A percentile compares a stretch with the other conserved stretches of the same genome.
Conservation (phyloP, 2,113 vertebrate genomes). For the Oryzias curvinotus region DNA sequence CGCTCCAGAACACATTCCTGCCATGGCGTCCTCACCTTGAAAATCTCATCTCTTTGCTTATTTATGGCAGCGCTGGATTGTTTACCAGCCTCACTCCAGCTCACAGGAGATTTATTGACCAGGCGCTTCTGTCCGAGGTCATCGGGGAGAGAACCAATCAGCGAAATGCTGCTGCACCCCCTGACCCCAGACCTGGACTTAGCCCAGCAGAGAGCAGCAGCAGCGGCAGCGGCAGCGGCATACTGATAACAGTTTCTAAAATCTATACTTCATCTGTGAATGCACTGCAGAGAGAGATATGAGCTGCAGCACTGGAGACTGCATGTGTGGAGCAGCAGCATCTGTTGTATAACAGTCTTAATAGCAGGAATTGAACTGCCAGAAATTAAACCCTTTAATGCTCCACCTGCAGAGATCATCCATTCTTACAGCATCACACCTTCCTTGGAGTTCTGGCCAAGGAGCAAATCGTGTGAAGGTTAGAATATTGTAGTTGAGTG, state of each 20-base stretch:
- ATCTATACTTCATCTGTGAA: constrained; percentile 47
- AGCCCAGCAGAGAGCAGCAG: constrained; percentile 12
- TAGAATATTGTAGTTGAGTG: no score
- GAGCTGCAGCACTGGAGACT: background rate
- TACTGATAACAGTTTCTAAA: constrained; percentile 43
- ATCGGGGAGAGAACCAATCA: constrained; percentile 53
- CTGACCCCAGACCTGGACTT: constrained; percentile 49
- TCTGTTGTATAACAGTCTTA: no score
- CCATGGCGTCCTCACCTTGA: constrained; percentile 9
- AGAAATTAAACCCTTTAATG: no score
- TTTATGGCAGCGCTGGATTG: constrained; percentile 25
- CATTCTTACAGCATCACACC: no score
- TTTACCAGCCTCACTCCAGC: constrained; percentile 4
- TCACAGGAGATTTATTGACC: constrained; percentile 35
- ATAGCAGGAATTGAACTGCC: no score
- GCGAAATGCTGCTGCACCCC: constrained; percentile 16
- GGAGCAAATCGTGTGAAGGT: no score
- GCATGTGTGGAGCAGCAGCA: no score
- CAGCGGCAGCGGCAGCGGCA: constrained; percentile 16
- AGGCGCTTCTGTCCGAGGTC: constrained; percentile 49
- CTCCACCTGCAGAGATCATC: no score
- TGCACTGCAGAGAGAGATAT: constrained; percentile 8
- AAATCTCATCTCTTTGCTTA: constrained; percentile 9
- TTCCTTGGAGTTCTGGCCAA: no score
- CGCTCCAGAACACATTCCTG: no score